Conservation (phyloP, 2,797 vertebrate genomes). For the Phrynocephalus vlangalii region DNA sequence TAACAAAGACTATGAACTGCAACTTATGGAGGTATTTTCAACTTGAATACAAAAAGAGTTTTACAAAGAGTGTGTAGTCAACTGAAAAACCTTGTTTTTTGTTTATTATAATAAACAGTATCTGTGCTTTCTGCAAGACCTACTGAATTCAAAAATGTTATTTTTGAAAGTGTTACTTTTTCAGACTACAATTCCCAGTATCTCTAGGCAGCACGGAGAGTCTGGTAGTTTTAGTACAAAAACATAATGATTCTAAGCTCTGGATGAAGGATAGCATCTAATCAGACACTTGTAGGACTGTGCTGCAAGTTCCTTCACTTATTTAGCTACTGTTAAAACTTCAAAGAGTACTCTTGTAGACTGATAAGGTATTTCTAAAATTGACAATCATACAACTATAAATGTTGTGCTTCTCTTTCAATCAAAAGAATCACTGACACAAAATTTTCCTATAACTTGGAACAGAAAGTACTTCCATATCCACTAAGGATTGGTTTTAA, state of each 20-base stretch:
- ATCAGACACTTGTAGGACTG: not conserved
- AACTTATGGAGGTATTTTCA: not conserved
- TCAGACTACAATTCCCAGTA: no score
- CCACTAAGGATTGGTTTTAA: no score
- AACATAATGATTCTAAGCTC: no score
- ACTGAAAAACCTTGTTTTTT: not conserved
- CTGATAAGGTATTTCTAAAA: conserved; percentile 12
- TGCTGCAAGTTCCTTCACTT: not conserved
- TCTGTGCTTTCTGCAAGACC: not conserved
- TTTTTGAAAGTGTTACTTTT: no score
- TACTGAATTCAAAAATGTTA: not conserved
- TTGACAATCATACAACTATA: not conserved
- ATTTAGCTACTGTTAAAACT: not conserved
- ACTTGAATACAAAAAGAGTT: not conserved
- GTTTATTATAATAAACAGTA: not conserved
- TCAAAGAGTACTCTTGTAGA: not conserved
- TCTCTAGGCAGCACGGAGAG: no score
- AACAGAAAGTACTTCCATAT: not conserved
- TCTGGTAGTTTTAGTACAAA: no score
- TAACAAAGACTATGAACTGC: not conserved
- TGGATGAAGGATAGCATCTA: not conserved
- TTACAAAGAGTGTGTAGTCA: not conserved
- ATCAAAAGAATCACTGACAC: not conserved
- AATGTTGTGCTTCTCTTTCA: conserved; percentile 15
- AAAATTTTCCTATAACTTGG: not conserved